Evolutionary conservation across 1,140 invertebrate genomes (phyloP).

Genomic region (Pogonomyrmex californicus): DNA sequence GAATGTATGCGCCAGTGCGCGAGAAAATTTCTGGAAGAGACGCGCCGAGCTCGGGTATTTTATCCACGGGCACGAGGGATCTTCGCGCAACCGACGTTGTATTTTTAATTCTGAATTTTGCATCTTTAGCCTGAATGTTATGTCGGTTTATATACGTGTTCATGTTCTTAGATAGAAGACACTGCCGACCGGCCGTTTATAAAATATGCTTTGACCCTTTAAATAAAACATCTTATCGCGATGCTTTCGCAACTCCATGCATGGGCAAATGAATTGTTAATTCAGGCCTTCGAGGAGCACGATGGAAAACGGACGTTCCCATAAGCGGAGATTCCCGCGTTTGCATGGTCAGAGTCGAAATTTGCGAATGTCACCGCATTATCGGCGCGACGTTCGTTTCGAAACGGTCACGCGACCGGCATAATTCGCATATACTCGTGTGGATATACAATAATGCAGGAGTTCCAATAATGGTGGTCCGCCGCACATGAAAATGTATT

Average conservation of each 20-base stretch:
- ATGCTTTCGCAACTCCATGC: constrained; percentile 22
- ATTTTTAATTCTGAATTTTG: not conserved
- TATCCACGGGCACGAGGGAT: not conserved
- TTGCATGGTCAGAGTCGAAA: constrained; percentile 22
- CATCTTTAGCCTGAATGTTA: not conserved
- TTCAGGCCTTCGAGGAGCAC: not conserved
- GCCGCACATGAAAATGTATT: constrained; percentile 8
- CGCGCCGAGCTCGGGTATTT: not conserved
- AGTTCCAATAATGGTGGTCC: constrained; percentile 1
- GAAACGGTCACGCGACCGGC: constrained; percentile 28
- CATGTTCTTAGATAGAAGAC: not conserved
- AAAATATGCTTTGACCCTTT: constrained; percentile 35
- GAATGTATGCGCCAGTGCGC: too few species aligned
- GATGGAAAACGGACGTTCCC: constrained; percentile 4
- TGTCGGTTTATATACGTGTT: not conserved
- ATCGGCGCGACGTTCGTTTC: constrained; percentile 54
- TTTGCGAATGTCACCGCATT: constrained; percentile 51
- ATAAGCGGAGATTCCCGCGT: not conserved
- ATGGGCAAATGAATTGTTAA: constrained; percentile 44
- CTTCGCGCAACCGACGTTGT: not conserved
- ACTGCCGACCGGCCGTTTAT: not conserved
- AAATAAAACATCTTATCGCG: constrained; percentile 38
- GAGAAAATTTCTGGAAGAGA: too few species aligned
- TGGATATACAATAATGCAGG: not conserved
- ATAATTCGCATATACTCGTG: constrained; percentile 1